Base-by-base conservation (phyloP, 2,797 vertebrate genomes). In the Rousettus madagascariensis region DNA sequence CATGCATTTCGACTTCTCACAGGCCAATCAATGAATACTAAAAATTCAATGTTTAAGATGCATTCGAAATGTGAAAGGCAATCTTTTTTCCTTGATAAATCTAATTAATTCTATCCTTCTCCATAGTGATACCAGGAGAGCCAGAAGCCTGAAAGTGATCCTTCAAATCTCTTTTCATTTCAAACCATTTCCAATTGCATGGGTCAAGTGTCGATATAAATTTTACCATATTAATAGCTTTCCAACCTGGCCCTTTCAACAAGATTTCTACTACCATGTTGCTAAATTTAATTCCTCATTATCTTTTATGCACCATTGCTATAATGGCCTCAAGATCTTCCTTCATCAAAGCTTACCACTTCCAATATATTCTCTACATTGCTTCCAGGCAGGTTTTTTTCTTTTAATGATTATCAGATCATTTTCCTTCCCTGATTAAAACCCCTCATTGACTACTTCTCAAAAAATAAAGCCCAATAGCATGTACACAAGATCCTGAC, bases 401-500 rank as follows among this genome's bases (percentile, higher is more conserved):
- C 63, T 46, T 86, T 20, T 63, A 79, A 53, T 65, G 12, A n/a
- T 38, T 6, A 74, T 28, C 46, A 69, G 19, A 74, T 61, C 13
- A 16, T 30, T 75, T 71, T 91, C 6, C 13, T 57, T 71, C 38
- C 71, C 6, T 71, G 15, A 74, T 6, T 59, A 46, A 88, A 86
- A 83, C 2, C 8, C 43, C 12, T 63, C 36, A 26, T 6, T 68
- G 41, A 63, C 2, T 71, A 24, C 16, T 86, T 71, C 24, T 75
- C 17, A 51, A 19, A 69, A 5, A 92, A 38, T 75, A 65, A 84
- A 24, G 1, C 2, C 17, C 12, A 59, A 30, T 0, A 1, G 51
- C 53, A 74, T 2, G 0, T 8, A 26, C 1, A 38, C 4, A 2
- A 41, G 12, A 2, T 24, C 3, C 1, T 28, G 16, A 30, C 1